Base-by-base conservation (phyloP, 1,140 invertebrate species). In the Drosophila persimilis region DNA sequence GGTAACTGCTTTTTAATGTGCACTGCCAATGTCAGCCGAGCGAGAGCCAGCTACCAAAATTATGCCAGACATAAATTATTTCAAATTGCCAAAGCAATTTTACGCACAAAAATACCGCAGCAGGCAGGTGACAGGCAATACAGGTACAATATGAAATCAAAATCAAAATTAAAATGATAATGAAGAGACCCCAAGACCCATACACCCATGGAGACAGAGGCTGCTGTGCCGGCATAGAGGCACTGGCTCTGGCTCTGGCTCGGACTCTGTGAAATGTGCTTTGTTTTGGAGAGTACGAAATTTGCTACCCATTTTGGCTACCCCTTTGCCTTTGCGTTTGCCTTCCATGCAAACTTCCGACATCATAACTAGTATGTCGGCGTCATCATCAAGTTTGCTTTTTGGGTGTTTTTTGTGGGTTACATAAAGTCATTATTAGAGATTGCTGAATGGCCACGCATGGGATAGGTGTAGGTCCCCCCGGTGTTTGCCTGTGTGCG, bases 401-500 rank as follows among this genome's bases (percentile, higher is more conserved):
- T 58, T 67, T 59, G 72, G 80, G 75, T 71, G 80, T 71, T 73
- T 55, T 35, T 50, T 71, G 35, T 46, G 77, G 31, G 77, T 85
- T 85, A 85, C 77, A 85, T 86, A 85, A 85, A 85, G 71, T 74
- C 73, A 64, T 81, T 85, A 77, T 85, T 80, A 74, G 80, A 73
- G 64, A 77, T 66, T 65, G 70, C 63, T 63, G 58, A 75, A 63
- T 62, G 74, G 17, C 43, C 63, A 73, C 39, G 58, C 48, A 45
- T 57, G 57, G 44, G 43, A 31, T 48, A 41, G 58, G 35, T 35
- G 8, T 35, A 3, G 35, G 35, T 39, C 20, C 24, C 41, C 20
- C 20, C 53, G 44, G 39, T 43, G 20, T 15, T 8, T 22, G 15
- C 17, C 9, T 52, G 41, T 11, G 20, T 54, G 29, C 59, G 41